phyloP scores from a whole-genome alignment of 2,113 vertebrate species.

The Hystrix cristata region DNA sequence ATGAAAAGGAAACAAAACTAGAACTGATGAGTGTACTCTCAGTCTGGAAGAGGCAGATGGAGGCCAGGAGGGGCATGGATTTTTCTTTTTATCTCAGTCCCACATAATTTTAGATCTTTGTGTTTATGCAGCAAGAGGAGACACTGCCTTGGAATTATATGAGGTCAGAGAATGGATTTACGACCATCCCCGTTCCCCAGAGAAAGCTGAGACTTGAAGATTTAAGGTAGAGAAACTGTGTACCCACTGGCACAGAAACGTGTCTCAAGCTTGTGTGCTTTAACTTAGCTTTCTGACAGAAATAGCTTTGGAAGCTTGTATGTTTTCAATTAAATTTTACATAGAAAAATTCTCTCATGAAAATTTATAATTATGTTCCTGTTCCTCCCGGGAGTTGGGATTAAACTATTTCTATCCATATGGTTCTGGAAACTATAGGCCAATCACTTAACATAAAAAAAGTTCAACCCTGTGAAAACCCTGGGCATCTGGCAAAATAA shows the following conservation, averaged over 20 bases:
- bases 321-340: constrained; percentile 28
- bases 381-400: not conserved
- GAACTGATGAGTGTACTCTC: not conserved
- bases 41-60: too few relatives aligned
- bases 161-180: not conserved
- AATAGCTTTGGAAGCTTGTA: not conserved
- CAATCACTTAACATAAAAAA: not conserved
- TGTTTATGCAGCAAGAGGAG: not conserved
- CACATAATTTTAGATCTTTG: not conserved
- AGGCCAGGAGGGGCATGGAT: not conserved
- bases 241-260: not conserved
- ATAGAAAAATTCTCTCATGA: not conserved
- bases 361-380: not conserved
- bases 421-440: not conserved
- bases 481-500: not conserved
- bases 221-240: not conserved
- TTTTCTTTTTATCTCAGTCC: not conserved
- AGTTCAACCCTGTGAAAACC: not conserved
- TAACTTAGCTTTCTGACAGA: constrained; percentile 11
- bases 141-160: not conserved
- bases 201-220: not conserved
- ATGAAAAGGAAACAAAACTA: not conserved
- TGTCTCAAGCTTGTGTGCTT: not conserved
- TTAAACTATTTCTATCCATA: not conserved
- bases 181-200: too few relatives aligned